These are phyloP conservation scores for Gadus macrocephalus DNA, from an alignment of 2,113 vertebrate species.

Conservation along the genomic window DNA sequence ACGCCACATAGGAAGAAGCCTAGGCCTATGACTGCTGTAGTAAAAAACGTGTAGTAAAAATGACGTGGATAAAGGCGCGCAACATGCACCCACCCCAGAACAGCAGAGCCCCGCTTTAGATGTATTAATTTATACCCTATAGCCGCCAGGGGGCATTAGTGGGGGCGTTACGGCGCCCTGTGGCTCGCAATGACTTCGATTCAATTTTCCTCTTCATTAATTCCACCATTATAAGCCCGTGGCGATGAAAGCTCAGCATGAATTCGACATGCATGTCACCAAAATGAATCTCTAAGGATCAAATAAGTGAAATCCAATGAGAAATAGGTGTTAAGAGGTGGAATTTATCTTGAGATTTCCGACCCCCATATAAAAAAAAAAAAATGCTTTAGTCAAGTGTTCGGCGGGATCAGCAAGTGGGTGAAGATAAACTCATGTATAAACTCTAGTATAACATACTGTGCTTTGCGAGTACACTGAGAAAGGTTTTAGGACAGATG, in stretches of 20 bases:
- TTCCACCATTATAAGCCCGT: constrained; percentile 42
- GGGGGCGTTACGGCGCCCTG: neutral
- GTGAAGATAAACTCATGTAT: neutral
- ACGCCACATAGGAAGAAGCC: too few species aligned
- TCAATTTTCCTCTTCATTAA: constrained; percentile 62
- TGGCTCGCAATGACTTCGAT: constrained; percentile 35
- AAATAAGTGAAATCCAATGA: constrained; percentile 38
- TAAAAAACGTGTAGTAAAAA: too few species aligned
- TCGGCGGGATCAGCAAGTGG: neutral
- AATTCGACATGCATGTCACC: constrained; percentile 17
- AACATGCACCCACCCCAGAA: neutral
- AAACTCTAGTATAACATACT: neutral
- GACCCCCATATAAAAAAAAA: constrained; percentile 7
- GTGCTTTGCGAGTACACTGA: neutral
- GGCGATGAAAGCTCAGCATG: constrained; percentile 48
- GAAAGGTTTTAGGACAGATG: constrained; percentile 3
- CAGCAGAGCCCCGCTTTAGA: neutral
- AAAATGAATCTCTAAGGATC: constrained; percentile 12
- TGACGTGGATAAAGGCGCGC: too few species aligned
- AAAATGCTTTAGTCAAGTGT: constrained; percentile 17
- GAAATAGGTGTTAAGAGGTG: constrained; percentile 6
- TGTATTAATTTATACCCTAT: neutral
- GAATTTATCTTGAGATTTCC: neutral
- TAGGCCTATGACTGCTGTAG: too few species aligned
- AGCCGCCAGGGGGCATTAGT: constrained; percentile 20